A percentile compares a stretch with the other conserved stretches of the same genome.
Evolutionary conservation across 2,888 invertebrate species (phyloP).

Genomic region (Troilus luridus): DNA sequence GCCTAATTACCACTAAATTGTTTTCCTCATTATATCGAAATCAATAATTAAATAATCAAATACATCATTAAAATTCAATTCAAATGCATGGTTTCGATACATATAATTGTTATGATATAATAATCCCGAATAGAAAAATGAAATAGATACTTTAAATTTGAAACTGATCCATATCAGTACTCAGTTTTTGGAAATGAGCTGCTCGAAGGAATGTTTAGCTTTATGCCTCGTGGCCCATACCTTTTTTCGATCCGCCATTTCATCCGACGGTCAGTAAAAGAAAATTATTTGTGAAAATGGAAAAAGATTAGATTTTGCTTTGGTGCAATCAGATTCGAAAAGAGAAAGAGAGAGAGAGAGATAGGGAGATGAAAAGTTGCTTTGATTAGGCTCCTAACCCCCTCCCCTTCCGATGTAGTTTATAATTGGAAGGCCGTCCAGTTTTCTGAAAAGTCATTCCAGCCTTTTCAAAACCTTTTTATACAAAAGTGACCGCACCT

Average conservation of each 20-base stretch:
- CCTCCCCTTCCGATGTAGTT: slow-evolving; percentile 56
- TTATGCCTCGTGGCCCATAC: neutral
- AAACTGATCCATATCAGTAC: neutral
- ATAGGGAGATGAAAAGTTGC: slow-evolving; percentile 27
- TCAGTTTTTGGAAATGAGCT: neutral
- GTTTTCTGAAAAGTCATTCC: slow-evolving; percentile 54
- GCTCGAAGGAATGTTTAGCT: neutral
- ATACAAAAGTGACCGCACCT: slow-evolving; percentile 36
- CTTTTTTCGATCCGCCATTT: neutral
- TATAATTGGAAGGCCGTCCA: slow-evolving; percentile 51
- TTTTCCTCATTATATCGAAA: no score
- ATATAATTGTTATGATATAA: no score
- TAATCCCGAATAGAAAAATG: no score
- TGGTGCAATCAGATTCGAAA: slow-evolving; percentile 27
- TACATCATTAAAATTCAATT: no score
- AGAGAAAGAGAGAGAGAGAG: neutral
- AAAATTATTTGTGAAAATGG: slow-evolving; percentile 46
- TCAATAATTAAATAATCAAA: no score
- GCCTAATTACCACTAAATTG: no score
- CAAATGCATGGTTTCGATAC: no score
- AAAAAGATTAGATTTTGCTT: slow-evolving; percentile 49
- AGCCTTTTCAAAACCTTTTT: slow-evolving; percentile 54
- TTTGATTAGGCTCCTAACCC: slow-evolving; percentile 43
- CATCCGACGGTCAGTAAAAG: neutral
- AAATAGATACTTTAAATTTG: neutral